Evolutionary conservation across 2,797 vertebrate species (phyloP).

Genomic region (Pogonophryne albipinna): DNA sequence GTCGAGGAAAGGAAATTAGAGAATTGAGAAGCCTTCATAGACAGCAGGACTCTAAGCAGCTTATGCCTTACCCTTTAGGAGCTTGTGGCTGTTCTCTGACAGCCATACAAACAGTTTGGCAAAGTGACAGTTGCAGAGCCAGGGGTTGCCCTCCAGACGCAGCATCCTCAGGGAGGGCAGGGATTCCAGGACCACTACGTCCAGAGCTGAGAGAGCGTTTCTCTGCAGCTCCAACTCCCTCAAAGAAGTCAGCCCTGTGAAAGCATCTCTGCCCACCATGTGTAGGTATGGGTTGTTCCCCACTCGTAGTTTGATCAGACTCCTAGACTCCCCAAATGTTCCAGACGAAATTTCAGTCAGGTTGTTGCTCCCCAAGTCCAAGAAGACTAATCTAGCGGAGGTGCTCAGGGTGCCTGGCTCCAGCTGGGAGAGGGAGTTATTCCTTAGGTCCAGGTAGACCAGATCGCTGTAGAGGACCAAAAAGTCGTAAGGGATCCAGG

Average conservation of each 20-base stretch:
- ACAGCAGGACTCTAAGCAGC: constrained; percentile 33
- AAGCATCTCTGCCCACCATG: constrained; percentile 87
- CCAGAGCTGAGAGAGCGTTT: constrained; percentile 88
- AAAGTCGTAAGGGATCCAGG: constrained; percentile 91
- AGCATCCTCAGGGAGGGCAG: constrained; percentile 89
- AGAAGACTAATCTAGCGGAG: constrained; percentile 90
- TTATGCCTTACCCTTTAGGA: constrained; percentile 89
- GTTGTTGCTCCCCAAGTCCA: constrained; percentile 94
- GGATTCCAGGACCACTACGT: constrained; percentile 85
- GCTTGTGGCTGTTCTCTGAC: constrained; percentile 90
- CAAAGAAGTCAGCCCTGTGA: constrained; percentile 88
- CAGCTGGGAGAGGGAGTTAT: constrained; percentile 90
- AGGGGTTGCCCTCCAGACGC: constrained; percentile 93
- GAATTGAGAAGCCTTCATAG: not conserved
- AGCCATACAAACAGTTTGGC: constrained; percentile 94
- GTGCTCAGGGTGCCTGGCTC: constrained; percentile 91
- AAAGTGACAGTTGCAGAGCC: constrained; percentile 93
- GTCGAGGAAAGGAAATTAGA: no score
- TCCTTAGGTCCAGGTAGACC: constrained; percentile 93
- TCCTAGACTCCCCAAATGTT: constrained; percentile 88
- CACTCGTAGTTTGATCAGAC: constrained; percentile 90
- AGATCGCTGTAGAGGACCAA: constrained; percentile 93
- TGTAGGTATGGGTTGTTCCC: constrained; percentile 90
- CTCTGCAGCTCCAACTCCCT: constrained; percentile 92
- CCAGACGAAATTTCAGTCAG: constrained; percentile 90